Conservation (phyloP, 1,140 invertebrate genomes). For the Sminthurides bifidus region DNA sequence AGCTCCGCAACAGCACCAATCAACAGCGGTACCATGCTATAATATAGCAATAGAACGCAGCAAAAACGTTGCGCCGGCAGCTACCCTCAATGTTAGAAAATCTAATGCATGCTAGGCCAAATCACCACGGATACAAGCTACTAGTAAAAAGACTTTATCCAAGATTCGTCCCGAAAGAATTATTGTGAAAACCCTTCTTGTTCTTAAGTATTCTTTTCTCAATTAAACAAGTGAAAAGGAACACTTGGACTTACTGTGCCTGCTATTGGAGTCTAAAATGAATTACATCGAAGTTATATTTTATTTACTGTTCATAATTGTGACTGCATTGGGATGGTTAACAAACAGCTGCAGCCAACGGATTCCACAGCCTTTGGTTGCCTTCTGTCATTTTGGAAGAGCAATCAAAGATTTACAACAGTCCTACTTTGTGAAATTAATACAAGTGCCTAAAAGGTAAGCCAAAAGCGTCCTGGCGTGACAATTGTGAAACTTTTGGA, state of each 20-base stretch:
- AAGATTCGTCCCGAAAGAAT: too few relatives aligned
- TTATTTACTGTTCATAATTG: not conserved
- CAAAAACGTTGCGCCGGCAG: too few relatives aligned
- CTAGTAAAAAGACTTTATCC: too few relatives aligned
- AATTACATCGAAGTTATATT: conserved; percentile 15
- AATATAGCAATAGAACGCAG: too few relatives aligned
- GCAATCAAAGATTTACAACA: conserved; percentile 16
- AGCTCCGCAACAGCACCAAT: too few relatives aligned
- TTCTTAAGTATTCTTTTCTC: too few relatives aligned
- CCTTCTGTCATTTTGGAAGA: conserved; percentile 20
- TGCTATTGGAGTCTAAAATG: not conserved
- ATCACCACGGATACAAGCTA: too few relatives aligned
- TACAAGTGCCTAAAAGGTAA: conserved; percentile 27
- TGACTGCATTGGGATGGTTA: conserved; percentile 14
- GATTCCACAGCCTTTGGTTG: conserved; percentile 11
- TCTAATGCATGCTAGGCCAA: too few relatives aligned
- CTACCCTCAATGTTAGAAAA: too few relatives aligned
- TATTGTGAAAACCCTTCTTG: too few relatives aligned
- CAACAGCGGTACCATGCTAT: too few relatives aligned
- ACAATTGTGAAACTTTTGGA: not conserved
- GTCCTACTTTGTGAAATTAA: conserved; percentile 4
- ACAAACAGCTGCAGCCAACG: conserved; percentile 15
- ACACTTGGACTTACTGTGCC: not conserved
- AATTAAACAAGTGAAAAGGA: too few relatives aligned
- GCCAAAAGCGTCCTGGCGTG: not conserved